Conservation (phyloP, 2,888 invertebrate species). For the Polydesmus complanatus region DNA sequence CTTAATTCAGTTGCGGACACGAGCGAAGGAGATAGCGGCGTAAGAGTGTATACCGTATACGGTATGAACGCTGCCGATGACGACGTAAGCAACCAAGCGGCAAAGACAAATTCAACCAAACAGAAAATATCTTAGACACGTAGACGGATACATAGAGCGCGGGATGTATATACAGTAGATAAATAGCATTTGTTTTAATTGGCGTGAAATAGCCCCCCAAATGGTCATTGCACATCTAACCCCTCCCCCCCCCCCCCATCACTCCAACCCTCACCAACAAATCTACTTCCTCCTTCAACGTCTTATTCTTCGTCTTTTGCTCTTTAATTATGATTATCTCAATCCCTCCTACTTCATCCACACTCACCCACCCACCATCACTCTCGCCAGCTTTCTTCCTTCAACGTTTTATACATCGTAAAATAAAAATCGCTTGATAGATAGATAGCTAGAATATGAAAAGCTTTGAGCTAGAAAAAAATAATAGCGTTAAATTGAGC, state of each 20-base stretch:
- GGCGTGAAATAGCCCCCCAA: background rate
- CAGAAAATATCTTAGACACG: too few relatives aligned
- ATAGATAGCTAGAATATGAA: too few relatives aligned
- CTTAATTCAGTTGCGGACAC: too few relatives aligned
- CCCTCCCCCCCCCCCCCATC: background rate
- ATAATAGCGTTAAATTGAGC: too few relatives aligned
- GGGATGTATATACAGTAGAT: background rate
- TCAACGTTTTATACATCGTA: background rate
- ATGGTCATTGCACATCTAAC: background rate
- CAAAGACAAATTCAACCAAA: too few relatives aligned
- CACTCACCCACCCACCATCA: too few relatives aligned
- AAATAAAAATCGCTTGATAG: background rate
- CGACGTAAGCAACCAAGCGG: background rate
- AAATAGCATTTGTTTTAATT: background rate
- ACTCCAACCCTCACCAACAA: background rate
- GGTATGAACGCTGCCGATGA: background rate
- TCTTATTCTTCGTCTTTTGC: background rate
- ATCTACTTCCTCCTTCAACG: background rate
- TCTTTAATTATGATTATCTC: background rate
- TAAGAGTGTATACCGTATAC: background rate
- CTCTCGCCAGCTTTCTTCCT: background rate
- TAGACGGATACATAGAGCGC: too few relatives aligned
- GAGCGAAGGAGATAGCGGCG: too few relatives aligned
- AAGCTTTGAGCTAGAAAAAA: too few relatives aligned
- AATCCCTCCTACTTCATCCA: too few relatives aligned